Evolutionary conservation across 2,113 vertebrate genomes (phyloP).

Genomic region (Nymphicus hollandicus): DNA sequence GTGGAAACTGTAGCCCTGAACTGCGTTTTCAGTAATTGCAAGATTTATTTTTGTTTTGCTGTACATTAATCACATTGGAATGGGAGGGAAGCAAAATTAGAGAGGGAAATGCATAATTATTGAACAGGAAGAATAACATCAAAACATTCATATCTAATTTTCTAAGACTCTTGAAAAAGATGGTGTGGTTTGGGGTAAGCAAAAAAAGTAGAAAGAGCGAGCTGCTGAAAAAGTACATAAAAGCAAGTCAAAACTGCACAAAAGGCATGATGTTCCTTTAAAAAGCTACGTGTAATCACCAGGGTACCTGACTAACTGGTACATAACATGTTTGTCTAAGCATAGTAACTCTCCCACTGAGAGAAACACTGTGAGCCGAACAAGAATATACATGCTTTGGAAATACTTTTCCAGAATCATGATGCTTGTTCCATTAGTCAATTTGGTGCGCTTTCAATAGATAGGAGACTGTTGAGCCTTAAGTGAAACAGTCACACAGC

Average conservation of each 20-base stretch:
- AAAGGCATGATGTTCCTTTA: neutral
- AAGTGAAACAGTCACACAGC: neutral
- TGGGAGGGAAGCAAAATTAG: neutral
- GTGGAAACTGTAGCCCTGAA: neutral
- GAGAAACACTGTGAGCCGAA: neutral
- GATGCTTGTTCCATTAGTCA: conserved; percentile 39
- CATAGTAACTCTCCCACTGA: neutral
- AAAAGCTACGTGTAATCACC: neutral
- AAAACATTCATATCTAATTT: neutral
- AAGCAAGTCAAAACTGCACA: neutral
- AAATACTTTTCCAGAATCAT: neutral
- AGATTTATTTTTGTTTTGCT: conserved; percentile 15
- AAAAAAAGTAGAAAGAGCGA: neutral
- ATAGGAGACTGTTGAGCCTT: neutral
- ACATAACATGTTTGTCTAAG: neutral
- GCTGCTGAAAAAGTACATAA: neutral
- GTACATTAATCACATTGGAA: neutral
- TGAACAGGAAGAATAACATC: conserved; percentile 3
- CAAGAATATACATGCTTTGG: conserved; percentile 51
- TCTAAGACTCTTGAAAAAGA: neutral
- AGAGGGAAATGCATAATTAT: neutral
- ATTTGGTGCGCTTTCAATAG: neutral
- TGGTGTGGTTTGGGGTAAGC: neutral
- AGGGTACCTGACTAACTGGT: conserved; percentile 14
- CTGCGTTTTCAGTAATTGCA: neutral